phyloP scores from a whole-genome alignment of 2,797 vertebrate genomes.

The Sciurus carolinensis region DNA sequence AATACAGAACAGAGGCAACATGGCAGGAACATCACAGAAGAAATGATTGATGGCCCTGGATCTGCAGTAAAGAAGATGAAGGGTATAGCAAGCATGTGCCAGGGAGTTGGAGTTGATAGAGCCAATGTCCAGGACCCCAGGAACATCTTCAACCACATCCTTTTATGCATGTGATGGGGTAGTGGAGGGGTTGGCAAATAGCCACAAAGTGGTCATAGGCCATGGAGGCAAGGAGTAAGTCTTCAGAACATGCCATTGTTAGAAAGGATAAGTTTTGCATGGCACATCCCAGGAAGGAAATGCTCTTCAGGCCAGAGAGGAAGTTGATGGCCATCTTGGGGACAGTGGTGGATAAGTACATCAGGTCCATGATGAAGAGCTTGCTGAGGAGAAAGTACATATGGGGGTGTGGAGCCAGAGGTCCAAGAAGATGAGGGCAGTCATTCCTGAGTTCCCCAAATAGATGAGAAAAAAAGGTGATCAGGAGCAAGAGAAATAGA shows the following conservation, averaged over 20 bases:
- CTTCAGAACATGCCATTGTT: conserved; percentile 59
- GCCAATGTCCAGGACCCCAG: conserved; percentile 46
- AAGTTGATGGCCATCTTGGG: no score
- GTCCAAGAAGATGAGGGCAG: no score
- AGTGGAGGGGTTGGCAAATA: no score
- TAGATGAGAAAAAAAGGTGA: not conserved
- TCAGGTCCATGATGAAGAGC: not conserved
- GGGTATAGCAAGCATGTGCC: conserved; percentile 6
- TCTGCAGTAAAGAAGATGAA: conserved; percentile 42
- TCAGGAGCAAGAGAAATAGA: not conserved
- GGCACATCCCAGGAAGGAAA: no score
- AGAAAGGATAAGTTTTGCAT: conserved; percentile 37
- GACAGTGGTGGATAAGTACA: conserved; percentile 1
- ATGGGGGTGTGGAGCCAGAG: no score
- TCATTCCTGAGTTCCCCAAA: not conserved
- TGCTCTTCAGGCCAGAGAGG: no score
- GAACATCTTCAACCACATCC: conserved; percentile 26
- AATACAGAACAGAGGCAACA: conserved; percentile 56
- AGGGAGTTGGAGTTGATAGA: conserved; percentile 70
- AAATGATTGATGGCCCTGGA: conserved; percentile 24
- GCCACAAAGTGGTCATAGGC: not conserved
- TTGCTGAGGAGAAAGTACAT: no score
- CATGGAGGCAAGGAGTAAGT: conserved; percentile 62
- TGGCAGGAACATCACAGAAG: conserved; percentile 68
- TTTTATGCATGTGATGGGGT: no score